Percentiles rank a stretch among this genome's conserved stretches.
phyloP scores from a whole-genome alignment of 1,140 invertebrate genomes.

The Bombus waltoni region DNA sequence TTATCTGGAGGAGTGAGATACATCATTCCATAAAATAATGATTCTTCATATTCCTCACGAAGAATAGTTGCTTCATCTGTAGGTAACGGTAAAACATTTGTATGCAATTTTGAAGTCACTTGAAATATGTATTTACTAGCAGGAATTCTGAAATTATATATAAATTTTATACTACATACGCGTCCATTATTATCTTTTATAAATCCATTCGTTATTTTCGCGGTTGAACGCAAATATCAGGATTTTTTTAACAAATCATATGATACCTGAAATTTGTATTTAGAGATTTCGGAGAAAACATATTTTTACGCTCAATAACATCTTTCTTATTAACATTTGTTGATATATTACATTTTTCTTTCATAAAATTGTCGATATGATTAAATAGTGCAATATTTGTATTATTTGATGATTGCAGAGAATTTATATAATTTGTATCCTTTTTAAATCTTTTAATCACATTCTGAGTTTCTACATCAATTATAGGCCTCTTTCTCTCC shows the following conservation, averaged over 20 bases:
- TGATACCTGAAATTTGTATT: conserved; percentile 34
- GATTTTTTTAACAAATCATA: background rate
- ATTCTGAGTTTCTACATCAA: conserved; percentile 47
- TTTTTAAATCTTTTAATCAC: conserved; percentile 60
- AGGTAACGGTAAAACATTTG: background rate
- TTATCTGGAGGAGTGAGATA: conserved; percentile 8
- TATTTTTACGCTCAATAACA: background rate
- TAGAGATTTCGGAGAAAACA: background rate
- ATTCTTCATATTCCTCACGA: conserved; percentile 25
- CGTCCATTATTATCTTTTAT: background rate
- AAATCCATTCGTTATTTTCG: background rate
- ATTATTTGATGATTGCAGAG: background rate
- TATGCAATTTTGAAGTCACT: conserved; percentile 5
- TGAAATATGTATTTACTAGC: background rate
- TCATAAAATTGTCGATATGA: background rate
- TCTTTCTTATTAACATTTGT: background rate
- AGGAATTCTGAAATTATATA: conserved; percentile 29
- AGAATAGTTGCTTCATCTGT: background rate
- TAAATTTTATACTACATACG: background rate
- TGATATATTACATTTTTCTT: no score
- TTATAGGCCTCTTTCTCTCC: conserved; percentile 29
- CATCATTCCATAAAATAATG: conserved; percentile 14
- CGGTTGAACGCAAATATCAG: background rate
- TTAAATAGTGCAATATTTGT: conserved; percentile 3
- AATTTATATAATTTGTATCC: conserved; percentile 26